A percentile compares a stretch with the other conserved stretches of the same genome.
These are phyloP conservation scores for Rhinogobio ventralis DNA, from an alignment of 2,797 vertebrate species.

Conservation along the genomic window DNA sequence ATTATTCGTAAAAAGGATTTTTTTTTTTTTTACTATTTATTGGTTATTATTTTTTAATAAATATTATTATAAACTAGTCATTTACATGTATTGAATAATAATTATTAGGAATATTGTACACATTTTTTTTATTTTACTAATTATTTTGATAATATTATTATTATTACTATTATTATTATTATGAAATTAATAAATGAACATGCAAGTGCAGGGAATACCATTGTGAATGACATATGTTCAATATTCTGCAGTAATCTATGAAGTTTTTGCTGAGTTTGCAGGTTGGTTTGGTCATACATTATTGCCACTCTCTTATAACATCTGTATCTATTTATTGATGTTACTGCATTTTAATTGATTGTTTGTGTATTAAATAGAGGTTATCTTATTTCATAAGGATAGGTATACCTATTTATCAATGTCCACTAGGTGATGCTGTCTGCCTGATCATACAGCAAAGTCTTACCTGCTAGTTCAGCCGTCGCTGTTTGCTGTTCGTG, in stretches of 20 bases:
- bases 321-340: too few species aligned
- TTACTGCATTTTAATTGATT: not conserved
- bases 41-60: not conserved
- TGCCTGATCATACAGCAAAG: not conserved
- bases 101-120: not conserved
- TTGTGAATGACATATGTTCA: not conserved
- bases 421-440: slow-evolving; percentile 69
- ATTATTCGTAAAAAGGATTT: not conserved
- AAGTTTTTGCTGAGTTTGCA: not conserved
- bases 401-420: not conserved
- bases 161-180: not conserved
- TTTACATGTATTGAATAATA: not conserved
- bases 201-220: not conserved
- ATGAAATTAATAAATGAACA: not conserved
- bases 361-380: not conserved
- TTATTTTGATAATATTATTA: not conserved
- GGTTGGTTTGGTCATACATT: not conserved
- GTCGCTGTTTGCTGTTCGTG: slow-evolving; percentile 15
- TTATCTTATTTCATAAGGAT: not conserved
- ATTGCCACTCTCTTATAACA: not conserved
- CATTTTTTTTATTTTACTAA: not conserved
- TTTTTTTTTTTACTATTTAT: not conserved
- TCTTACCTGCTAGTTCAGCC: slow-evolving; percentile 30
- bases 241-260: not conserved
- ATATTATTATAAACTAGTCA: not conserved